A percentile compares a stretch with the other conserved stretches of the same genome.
phyloP scores from a whole-genome alignment of 2,888 invertebrate species.

The Onthophagus sagittarius region DNA sequence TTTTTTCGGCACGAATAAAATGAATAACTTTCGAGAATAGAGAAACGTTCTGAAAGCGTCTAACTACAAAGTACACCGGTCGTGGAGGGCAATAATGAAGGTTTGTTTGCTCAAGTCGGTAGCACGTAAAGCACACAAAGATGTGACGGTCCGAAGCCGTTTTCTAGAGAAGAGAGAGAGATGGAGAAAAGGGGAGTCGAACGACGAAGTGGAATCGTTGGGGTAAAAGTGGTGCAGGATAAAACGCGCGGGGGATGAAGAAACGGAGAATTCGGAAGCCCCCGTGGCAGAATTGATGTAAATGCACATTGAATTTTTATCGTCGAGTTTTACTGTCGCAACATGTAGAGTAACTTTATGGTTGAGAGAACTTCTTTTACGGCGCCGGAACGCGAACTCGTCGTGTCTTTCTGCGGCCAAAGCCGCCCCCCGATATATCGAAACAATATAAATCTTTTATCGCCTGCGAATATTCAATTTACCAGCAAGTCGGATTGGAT shows the following conservation, averaged over 20 bases:
- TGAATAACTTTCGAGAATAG: background rate
- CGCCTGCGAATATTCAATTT: conserved; percentile 33
- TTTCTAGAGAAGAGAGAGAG: background rate
- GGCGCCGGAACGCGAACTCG: conserved; percentile 40
- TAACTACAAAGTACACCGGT: conserved; percentile 4
- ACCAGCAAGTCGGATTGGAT: conserved; percentile 1
- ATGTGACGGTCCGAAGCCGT: conserved; percentile 3
- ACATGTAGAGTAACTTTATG: conserved; percentile 49
- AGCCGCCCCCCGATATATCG: conserved; percentile 34
- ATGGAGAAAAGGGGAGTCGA: background rate
- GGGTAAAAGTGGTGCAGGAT: background rate
- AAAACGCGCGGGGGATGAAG: background rate
- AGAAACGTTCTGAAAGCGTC: background rate
- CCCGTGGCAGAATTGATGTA: conserved; percentile 45
- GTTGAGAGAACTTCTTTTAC: conserved; percentile 46
- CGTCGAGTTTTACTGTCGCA: conserved; percentile 49
- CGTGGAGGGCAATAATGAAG: conserved; percentile 1
- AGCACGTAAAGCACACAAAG: conserved; percentile 6
- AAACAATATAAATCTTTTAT: conserved; percentile 43
- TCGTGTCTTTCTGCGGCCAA: conserved; percentile 38
- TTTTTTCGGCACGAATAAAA: too few relatives aligned
- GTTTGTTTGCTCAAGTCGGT: background rate
- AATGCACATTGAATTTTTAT: conserved; percentile 50
- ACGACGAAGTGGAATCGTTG: background rate
- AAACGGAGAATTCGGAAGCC: conserved; percentile 31